phyloP scores from a whole-genome alignment of 2,113 vertebrate genomes.

The Corythoichthys haematopterus region DNA sequence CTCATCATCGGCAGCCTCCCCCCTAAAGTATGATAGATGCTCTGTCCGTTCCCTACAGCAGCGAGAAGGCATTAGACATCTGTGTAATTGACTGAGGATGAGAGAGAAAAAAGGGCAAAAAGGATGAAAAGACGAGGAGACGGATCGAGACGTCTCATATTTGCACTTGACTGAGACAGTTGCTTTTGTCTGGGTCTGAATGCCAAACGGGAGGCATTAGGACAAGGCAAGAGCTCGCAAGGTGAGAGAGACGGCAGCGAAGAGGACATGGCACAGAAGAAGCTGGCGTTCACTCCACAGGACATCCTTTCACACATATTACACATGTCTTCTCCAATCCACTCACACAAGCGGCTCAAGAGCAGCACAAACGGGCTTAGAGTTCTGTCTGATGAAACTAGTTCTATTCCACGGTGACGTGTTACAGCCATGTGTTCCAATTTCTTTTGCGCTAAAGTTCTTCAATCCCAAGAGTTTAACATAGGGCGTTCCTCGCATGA shows the following conservation, averaged over 20 bases:
- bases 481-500: slow-evolving; percentile 55
- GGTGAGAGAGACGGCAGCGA: background rate
- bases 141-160: slow-evolving; percentile 51
- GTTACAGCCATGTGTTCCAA: slow-evolving; percentile 41
- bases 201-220: slow-evolving; percentile 27
- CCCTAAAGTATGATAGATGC: slow-evolving; percentile 67
- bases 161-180: slow-evolving; percentile 48
- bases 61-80: slow-evolving; percentile 68
- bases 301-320: slow-evolving; percentile 71
- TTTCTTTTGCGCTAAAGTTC: slow-evolving; percentile 48
- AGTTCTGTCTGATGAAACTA: slow-evolving; percentile 35
- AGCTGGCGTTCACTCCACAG: slow-evolving; percentile 58
- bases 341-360: slow-evolving; percentile 40
- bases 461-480: slow-evolving; percentile 43
- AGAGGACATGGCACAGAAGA: slow-evolving; percentile 50
- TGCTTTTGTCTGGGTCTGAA: slow-evolving; percentile 22
- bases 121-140: slow-evolving; percentile 23
- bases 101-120: slow-evolving; percentile 41
- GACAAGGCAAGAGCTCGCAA: slow-evolving; percentile 1
- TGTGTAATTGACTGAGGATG: slow-evolving; percentile 71
- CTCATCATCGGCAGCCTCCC: slow-evolving; percentile 33
- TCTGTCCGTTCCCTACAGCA: slow-evolving; percentile 56
- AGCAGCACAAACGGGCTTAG: slow-evolving; percentile 35
- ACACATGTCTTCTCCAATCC: slow-evolving; percentile 66
- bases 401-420: slow-evolving; percentile 32